phyloP scores from a whole-genome alignment of 2,797 vertebrate genomes.

The Sebastes diaconus region DNA sequence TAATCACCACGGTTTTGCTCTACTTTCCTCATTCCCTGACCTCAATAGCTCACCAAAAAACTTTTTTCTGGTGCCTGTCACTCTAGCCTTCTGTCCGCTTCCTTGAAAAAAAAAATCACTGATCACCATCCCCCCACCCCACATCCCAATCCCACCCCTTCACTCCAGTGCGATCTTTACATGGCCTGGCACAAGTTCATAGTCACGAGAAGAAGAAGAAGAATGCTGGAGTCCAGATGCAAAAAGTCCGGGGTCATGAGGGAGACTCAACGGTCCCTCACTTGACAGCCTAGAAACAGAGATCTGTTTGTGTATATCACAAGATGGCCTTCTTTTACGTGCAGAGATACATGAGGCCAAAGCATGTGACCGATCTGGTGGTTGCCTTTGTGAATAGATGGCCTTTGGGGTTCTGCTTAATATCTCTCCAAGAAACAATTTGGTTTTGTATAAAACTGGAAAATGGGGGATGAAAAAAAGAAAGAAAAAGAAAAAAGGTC shows the following conservation, averaged over 20 bases:
- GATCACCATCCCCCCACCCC: background rate
- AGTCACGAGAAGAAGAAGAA: constrained; percentile 23
- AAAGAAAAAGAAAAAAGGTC: constrained; percentile 7
- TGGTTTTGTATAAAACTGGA: background rate
- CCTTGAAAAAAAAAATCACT: constrained; percentile 3
- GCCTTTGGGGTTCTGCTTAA: constrained; percentile 47
- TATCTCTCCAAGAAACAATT: constrained; percentile 31
- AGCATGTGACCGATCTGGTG: constrained; percentile 46
- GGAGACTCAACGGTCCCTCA: constrained; percentile 34
- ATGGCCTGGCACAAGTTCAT: constrained; percentile 57
- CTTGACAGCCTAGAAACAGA: constrained; percentile 62
- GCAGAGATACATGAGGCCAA: constrained; percentile 45
- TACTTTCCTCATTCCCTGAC: constrained; percentile 73
- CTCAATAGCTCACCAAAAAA: constrained; percentile 61
- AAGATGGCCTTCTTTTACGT: constrained; percentile 43
- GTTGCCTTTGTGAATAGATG: constrained; percentile 21
- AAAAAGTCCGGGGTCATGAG: constrained; percentile 45
- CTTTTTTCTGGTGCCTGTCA: constrained; percentile 35
- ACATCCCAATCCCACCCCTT: constrained; percentile 35
- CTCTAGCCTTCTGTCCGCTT: constrained; percentile 19
- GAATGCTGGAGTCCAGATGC: constrained; percentile 17
- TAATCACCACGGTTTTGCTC: constrained; percentile 68
- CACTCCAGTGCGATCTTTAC: constrained; percentile 47
- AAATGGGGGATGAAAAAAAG: constrained; percentile 4
- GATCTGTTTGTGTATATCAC: constrained; percentile 63